Base-by-base conservation (phyloP, 2,113 vertebrate genomes). In the Menidia beryllina region DNA sequence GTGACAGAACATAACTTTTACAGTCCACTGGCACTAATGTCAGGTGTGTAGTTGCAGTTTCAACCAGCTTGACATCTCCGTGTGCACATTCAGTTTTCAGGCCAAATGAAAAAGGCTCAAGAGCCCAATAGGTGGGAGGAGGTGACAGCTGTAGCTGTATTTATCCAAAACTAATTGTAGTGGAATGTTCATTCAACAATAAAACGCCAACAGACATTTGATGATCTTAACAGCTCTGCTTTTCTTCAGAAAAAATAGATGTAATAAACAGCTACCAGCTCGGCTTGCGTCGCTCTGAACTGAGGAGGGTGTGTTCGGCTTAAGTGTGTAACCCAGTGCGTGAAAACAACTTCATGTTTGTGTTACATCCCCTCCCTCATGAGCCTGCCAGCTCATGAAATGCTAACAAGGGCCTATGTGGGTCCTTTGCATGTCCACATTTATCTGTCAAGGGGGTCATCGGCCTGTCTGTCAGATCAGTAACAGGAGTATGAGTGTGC, bases 271-370 rank as follows among this genome's bases (percentile, higher is more conserved):
- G 20, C 50, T 47, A 23, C 15, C 38, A 23, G 23, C 47, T 14
- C 23, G 34, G 4, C 21, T n/a, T 52, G 34, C 38, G 8, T 25
- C 12, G 39, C 39, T 55, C 21, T 59, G 49, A 51, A 48, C 53
- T 48, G 17, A 67, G 38, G 48, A 45, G 57, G n/a, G 62, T 34
- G 50, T 67, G 45, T 84, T 13, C 5, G 21, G 26, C 26, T 23
- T 23, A 57, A 56, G 64, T 67, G 65, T 86, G 59, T 69, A 66
- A 77, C 20, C 71, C 65, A 71, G 64, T 75, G 70, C 83, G 77
- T 73, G 57, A 80, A 80, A 81, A 86, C 81, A 88, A 88, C 72
- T 27, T 54, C 41, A 52, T 75, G 75, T 86, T 85, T 90, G 84
- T 83, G 60, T 64, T 75, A 65, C 76, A 63, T 21, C 82, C 65